Conservation (phyloP, 35 echinoderm and acorn worm species). For the Apostichopus japonicus region DNA sequence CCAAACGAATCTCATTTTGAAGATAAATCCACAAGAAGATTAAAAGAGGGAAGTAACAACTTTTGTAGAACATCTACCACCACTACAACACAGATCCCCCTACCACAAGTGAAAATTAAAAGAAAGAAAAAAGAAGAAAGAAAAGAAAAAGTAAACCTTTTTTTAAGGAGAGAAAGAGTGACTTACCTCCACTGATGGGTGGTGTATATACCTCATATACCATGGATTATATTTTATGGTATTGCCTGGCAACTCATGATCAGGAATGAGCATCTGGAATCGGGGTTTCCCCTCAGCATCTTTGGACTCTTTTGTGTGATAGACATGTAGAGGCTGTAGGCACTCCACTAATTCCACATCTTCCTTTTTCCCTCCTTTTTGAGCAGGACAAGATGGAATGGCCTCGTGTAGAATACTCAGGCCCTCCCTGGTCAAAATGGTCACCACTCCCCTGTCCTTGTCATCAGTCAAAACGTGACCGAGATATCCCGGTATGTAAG, state of each 20-base stretch:
- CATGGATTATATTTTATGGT: conserved; percentile 52
- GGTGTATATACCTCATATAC: conserved; percentile 79
- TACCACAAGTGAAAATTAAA: too few relatives aligned
- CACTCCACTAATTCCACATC: conserved; percentile 74
- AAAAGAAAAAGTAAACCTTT: too few relatives aligned
- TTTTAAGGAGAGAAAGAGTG: not conserved
- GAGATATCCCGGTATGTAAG: conserved; percentile 68
- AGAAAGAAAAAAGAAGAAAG: too few relatives aligned
- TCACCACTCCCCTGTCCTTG: conserved; percentile 53
- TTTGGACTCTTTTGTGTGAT: conserved; percentile 50
- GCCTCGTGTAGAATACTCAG: conserved; percentile 48
- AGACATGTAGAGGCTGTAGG: conserved; percentile 50
- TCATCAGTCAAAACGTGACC: conserved; percentile 71
- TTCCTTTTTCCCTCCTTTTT: conserved; percentile 65
- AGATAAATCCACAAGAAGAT: too few relatives aligned
- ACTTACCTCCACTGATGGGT: conserved; percentile 78
- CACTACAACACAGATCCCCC: too few relatives aligned
- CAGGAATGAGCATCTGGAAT: conserved; percentile 82
- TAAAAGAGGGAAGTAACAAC: too few relatives aligned
- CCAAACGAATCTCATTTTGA: too few relatives aligned
- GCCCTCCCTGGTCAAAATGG: conserved; percentile 68
- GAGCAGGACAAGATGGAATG: conserved; percentile 47
- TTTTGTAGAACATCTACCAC: too few relatives aligned
- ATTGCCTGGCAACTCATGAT: conserved; percentile 70
- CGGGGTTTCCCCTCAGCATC: conserved; percentile 56